Conservation (phyloP, 2,888 invertebrate species). For the Aproaerema taeniolella region DNA sequence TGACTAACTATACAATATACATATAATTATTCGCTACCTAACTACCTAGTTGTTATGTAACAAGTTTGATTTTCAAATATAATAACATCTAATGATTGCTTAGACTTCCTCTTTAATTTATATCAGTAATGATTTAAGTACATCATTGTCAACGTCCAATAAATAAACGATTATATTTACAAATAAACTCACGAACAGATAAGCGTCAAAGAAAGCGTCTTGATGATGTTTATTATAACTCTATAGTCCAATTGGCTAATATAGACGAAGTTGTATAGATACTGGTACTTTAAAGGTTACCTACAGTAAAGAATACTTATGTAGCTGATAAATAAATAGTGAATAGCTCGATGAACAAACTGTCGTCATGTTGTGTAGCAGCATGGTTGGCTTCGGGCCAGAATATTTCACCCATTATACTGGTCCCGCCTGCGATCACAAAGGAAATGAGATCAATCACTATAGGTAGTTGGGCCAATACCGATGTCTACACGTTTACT, state of each 20-base stretch:
- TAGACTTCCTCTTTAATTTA: no score
- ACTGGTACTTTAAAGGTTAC: no score
- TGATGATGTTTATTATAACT: no score
- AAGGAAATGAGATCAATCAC: constrained; percentile 59
- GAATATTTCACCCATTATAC: constrained; percentile 55
- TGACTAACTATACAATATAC: constrained; percentile 1
- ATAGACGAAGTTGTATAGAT: no score
- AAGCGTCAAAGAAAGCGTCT: no score
- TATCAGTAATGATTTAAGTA: no score
- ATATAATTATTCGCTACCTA: not conserved
- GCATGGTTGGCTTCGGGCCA: constrained; percentile 54
- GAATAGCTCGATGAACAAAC: constrained; percentile 36
- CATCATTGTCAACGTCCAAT: no score
- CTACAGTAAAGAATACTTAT: no score
- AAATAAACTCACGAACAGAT: no score
- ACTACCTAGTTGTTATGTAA: not conserved
- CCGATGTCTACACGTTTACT: constrained; percentile 18
- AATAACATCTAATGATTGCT: no score
- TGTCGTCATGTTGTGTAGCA: constrained; percentile 45
- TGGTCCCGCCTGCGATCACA: constrained; percentile 42
- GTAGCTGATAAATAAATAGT: not conserved
- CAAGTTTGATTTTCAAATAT: not conserved
- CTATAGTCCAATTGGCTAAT: no score
- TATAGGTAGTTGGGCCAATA: constrained; percentile 23
- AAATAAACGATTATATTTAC: no score